phyloP scores from a whole-genome alignment of 2,888 invertebrate genomes.

The Reticulitermes lucifugus region DNA sequence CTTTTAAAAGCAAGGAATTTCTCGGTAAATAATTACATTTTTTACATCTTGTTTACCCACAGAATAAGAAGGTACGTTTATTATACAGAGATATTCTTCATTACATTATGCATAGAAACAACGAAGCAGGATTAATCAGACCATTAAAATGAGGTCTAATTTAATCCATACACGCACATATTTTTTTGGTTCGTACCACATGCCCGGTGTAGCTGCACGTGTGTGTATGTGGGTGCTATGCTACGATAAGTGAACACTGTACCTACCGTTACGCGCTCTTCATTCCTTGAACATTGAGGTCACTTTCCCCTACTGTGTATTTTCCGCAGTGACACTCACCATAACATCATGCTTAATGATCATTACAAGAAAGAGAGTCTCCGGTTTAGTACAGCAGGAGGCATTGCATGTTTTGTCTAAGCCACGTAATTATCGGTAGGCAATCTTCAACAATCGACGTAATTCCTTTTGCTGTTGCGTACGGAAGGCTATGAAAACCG shows the following conservation, averaged over 20 bases:
- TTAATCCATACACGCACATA: not conserved
- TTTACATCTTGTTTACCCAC: too few relatives aligned
- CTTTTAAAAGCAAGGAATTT: too few relatives aligned
- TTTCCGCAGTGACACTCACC: not conserved
- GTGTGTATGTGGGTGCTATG: not conserved
- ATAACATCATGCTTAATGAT: not conserved
- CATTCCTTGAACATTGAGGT: constrained; percentile 24
- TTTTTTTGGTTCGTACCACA: not conserved
- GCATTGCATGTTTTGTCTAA: not conserved
- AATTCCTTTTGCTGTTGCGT: constrained; percentile 9
- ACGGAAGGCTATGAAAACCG: not conserved
- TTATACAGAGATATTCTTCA: too few relatives aligned
- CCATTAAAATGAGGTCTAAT: not conserved
- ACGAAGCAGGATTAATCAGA: not conserved
- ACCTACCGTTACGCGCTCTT: constrained; percentile 15
- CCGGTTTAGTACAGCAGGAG: not conserved
- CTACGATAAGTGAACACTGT: not conserved
- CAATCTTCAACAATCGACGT: constrained; percentile 19
- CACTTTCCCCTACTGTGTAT: constrained; percentile 10
- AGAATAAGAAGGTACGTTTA: too few relatives aligned
- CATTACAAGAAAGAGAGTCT: not conserved
- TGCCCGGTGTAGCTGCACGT: not conserved
- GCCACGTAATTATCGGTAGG: constrained; percentile 5
- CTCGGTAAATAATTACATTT: too few relatives aligned
- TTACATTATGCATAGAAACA: not conserved